Evolutionary conservation across 2,888 invertebrate species (phyloP), one percentile per base, ranked within the genome.

Genomic region (Pogonocherus hispidulus): DNA sequence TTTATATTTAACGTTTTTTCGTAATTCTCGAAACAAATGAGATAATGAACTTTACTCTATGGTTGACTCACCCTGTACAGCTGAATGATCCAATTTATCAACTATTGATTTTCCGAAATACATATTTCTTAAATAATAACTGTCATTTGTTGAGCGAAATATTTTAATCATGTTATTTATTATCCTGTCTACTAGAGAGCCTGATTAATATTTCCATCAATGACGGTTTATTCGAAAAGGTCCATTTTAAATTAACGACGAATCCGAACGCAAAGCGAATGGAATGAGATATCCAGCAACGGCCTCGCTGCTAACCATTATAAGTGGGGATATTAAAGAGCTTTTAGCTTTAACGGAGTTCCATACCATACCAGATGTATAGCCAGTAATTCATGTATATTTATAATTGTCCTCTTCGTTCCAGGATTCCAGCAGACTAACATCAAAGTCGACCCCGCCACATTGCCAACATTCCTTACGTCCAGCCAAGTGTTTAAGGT

Each of bases 401-500:
- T 63, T 69, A 68, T 63, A 64, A 55, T 64, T 55, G 55, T 71
- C 27, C 59, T 46, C 57, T 47, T 59, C 71, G 56, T 81, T 83
- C 8, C 83, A 84, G 84, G 78, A 70, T 80, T 82, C 64, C 78
- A 76, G 71, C 82, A 82, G 72, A 81, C 82, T 35, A 82, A 76
- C 67, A 79, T 83, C 76, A 84, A 84, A 72, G 82, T 82, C 54
- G 84, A 85, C 74, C 82, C 85, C 6, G 80, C 83, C 44, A 80
- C 84, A 69, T 77, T 86, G 77, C 86, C 86, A 63, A 84, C 84
- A 75, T 86, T 86, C 79, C 80, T 83, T 67, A 85, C 86, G 54
- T 84, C 86, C 64, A 85, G 86, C 76, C 85, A 87, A 83, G 87
- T 87, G 60, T 88, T 88, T 81, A 87, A 88, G 79, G 88, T 89